Evolutionary conservation across 2,113 vertebrate species (phyloP).

Genomic region (Cacatua alba): DNA sequence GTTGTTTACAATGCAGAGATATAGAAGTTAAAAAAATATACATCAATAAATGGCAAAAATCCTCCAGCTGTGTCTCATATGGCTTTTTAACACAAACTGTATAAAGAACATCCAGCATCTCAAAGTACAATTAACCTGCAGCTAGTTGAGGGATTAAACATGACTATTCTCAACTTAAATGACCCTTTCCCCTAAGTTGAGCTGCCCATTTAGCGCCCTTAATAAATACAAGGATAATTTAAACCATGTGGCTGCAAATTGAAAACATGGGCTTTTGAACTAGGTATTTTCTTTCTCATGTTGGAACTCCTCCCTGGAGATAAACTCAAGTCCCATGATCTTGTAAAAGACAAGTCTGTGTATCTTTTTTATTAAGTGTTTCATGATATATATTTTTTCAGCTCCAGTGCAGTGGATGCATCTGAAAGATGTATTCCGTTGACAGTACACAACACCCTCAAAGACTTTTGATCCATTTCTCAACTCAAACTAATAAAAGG

Average conservation of each 20-base stretch:
- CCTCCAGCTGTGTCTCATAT: constrained; percentile 39
- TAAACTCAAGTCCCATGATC: constrained; percentile 86
- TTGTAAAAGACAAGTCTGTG: constrained; percentile 75
- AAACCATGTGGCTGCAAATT: constrained; percentile 91
- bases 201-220: constrained; percentile 82
- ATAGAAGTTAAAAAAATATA: constrained; percentile 42
- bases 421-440: constrained; percentile 47
- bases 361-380: constrained; percentile 79
- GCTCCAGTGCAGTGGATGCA: constrained; percentile 36
- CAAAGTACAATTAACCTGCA: constrained; percentile 76
- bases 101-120: constrained; percentile 51
- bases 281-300: constrained; percentile 88
- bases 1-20: constrained; percentile 37
- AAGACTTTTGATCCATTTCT: constrained; percentile 65
- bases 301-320: constrained; percentile 90
- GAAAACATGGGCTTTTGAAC: constrained; percentile 90
- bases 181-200: constrained; percentile 77
- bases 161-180: constrained; percentile 79
- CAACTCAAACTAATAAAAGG: constrained; percentile 69
- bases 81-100: constrained; percentile 42
- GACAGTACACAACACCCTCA: constrained; percentile 56
- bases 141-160: constrained; percentile 73
- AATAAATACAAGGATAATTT: constrained; percentile 93
- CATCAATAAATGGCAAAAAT: not conserved
- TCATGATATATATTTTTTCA: constrained; percentile 68